Percentiles rank a stretch among this genome's conserved stretches.
Conservation (phyloP, 2,797 vertebrate genomes). For the Emydoidea blandingii region DNA sequence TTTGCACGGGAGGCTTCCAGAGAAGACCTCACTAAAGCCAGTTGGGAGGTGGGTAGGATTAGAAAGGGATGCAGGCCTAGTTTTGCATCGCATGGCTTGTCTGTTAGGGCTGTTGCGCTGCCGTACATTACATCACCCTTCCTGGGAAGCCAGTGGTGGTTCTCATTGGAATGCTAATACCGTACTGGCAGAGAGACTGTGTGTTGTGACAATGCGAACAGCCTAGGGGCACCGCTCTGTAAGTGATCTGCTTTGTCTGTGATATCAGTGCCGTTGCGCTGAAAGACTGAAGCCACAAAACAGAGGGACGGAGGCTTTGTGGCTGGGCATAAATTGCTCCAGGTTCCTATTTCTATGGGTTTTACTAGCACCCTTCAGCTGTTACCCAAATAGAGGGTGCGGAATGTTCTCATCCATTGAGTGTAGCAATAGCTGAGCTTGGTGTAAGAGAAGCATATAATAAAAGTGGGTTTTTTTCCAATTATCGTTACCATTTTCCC, state of each 20-base stretch:
- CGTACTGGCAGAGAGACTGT: accelerated
- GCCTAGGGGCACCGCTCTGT: neutral
- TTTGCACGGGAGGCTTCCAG: neutral
- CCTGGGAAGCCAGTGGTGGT: accelerated
- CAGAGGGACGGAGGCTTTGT: accelerated
- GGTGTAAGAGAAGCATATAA: accelerated
- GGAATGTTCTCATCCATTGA: neutral
- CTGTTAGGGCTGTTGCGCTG: neutral
- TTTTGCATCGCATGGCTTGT: neutral
- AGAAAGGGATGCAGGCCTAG: neutral
- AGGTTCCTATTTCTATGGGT: accelerated
- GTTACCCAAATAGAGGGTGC: accelerated
- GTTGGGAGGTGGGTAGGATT: neutral
- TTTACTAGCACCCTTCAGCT: neutral
- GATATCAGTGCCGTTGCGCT: accelerated
- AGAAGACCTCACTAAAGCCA: neutral
- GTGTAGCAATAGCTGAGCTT: neutral
- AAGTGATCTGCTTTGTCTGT: too few species aligned
- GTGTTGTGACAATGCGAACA: neutral
- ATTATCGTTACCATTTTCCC: neutral
- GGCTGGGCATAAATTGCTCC: neutral
- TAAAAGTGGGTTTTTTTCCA: accelerated
- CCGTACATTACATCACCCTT: accelerated
- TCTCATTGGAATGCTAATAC: accelerated
- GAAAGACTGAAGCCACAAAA: accelerated